Evolutionary conservation across 2,888 invertebrate genomes (phyloP), one percentile per base, ranked within the genome.

Genomic region (Ypsolopha sequella): DNA sequence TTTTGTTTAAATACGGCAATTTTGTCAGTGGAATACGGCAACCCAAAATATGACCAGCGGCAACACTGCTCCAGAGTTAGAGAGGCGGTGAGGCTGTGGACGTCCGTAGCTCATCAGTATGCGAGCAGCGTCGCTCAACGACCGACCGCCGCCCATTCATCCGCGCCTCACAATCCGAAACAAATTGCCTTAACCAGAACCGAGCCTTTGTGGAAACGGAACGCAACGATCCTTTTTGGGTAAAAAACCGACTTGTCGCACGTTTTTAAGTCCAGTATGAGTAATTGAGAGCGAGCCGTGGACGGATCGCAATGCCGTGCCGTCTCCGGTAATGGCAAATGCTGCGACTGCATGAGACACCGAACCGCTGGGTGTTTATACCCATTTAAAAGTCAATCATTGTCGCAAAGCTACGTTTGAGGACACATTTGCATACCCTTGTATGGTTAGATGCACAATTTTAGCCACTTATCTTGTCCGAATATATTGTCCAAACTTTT

Each of bases 371-470:
- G 57, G 60, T 52, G 62, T 66, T 68, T 72, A 68, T 65, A 59
- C 50, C 75, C 70, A 79, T 80, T 79, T 80, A 75, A 71, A 76
- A 80, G 80, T 78, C 80, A 78, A 77, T 80, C 78, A 76, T 74
- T 78, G 76, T 75, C 76, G 62, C 65, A 59, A 64, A 66, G 65
- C 64, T 63, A 61, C 58, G 69, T 66, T 70, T 73, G 70, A 69
- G 65, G 62, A 64, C 66, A 59, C 59, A 75, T 76, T 74, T 73
- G 71, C 75, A 71, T 71, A 63, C 55, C 73, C 76, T 63, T 73
- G 68, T 75, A 70, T 62, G 72, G 73, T 59, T 52, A 63, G 62
- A 65, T 61, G 66, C 68, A 73, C 67, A 69, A 64, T 65, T 70
- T 61, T 63, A 64, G 66, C 67, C 73, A 73, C 70, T 74, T 76